A percentile compares a stretch with the other conserved stretches of the same genome.
Conservation (phyloP, 2,888 invertebrate genomes). For the Drosophila pegasa region DNA sequence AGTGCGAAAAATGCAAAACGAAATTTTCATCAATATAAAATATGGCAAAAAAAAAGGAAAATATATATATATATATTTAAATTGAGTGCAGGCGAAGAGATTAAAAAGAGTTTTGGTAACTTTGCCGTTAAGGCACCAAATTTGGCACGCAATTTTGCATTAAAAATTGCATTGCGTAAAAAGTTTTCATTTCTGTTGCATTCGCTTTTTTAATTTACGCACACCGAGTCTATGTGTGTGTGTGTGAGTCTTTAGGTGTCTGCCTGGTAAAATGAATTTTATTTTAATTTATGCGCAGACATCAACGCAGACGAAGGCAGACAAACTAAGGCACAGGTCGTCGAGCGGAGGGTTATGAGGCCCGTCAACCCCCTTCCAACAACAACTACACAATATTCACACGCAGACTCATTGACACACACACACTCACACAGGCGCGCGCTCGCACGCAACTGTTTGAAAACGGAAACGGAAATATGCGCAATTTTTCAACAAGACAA, state of each 20-base stretch:
- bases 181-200: slow-evolving; percentile 64
- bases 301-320: slow-evolving; percentile 40
- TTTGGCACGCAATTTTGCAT: slow-evolving; percentile 36
- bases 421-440: slow-evolving; percentile 10
- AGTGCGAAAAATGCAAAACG: slow-evolving; percentile 3
- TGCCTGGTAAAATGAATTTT: slow-evolving; percentile 54
- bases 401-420: slow-evolving; percentile 36
- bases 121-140: background rate
- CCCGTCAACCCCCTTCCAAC: slow-evolving; percentile 19
- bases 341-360: slow-evolving; percentile 16
- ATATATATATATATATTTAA: slow-evolving; percentile 11
- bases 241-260: slow-evolving; percentile 16
- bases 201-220: slow-evolving; percentile 49
- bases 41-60: background rate
- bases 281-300: slow-evolving; percentile 76
- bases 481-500: slow-evolving; percentile 80
- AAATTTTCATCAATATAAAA: slow-evolving; percentile 66
- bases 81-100: slow-evolving; percentile 29
- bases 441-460: slow-evolving; percentile 24
- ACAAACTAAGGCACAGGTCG: slow-evolving; percentile 60
- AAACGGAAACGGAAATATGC: slow-evolving; percentile 79
- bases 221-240: slow-evolving; percentile 14
- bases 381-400: slow-evolving; percentile 16
- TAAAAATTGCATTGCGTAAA: slow-evolving; percentile 60
- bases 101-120: slow-evolving; percentile 32